phyloP scores from a whole-genome alignment of 2,113 vertebrate genomes.

The Numenius arquata region DNA sequence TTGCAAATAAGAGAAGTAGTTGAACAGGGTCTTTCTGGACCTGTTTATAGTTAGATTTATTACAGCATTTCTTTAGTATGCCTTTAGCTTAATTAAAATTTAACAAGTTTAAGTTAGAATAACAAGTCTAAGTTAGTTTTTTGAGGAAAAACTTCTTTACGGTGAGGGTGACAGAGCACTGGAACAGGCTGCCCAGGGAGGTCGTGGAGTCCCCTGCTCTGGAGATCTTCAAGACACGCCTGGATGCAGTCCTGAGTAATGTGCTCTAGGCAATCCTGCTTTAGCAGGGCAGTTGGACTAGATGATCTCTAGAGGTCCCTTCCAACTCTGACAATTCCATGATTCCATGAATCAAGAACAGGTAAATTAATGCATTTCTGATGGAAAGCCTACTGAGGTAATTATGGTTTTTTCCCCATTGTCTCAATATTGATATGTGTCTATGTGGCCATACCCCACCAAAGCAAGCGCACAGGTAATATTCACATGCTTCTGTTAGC shows the following conservation, averaged over 20 bases:
- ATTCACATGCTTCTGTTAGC: neutral
- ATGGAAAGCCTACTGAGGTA: neutral
- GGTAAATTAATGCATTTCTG: neutral
- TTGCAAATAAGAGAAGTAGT: neutral
- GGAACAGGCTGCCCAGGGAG: no score
- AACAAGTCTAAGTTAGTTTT: no score
- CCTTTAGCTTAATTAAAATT: neutral
- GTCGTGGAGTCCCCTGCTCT: no score
- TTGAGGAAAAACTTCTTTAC: no score
- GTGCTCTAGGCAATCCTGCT: no score
- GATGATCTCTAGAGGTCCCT: no score
- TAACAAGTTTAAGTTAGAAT: neutral
- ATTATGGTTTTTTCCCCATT: neutral
- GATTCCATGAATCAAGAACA: neutral
- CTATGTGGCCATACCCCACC: fast-evolving
- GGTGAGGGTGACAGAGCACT: no score
- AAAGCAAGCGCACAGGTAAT: neutral
- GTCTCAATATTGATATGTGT: no score
- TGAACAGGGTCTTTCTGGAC: neutral
- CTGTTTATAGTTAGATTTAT: neutral
- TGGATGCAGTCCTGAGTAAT: no score
- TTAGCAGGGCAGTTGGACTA: no score
- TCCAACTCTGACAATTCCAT: no score
- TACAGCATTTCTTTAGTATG: neutral
- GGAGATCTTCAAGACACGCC: no score